Evolutionary conservation across 2,797 vertebrate species (phyloP), one percentile per base, ranked within the genome.

Genomic region (Percopsis omiscomaycus): DNA sequence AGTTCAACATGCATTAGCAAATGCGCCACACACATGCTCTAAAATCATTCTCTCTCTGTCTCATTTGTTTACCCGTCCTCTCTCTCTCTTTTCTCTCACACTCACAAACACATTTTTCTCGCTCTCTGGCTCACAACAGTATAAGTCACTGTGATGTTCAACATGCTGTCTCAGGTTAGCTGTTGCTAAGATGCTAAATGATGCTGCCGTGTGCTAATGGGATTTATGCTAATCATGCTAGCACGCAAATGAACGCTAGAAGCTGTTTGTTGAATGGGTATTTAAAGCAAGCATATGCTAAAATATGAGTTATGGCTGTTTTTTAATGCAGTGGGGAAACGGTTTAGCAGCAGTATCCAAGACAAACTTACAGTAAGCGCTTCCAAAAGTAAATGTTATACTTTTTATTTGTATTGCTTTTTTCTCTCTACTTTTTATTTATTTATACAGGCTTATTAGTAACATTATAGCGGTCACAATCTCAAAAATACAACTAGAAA

Each of bases 131-230:
- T 37, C 32, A 37, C 32, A 37, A 15, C 68, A 51, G 52, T 62
- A 69, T 60, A 53, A 68, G 64, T 82, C 59, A 14, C 82, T 61
- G 42, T 73, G 56, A 78, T 61, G 51, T 64, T 66, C 49, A 53
- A 50, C 78, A 66, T 68, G 52, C 69, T 60, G 76, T 75, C 71
- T 64, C 76, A 61, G 73, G 74, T 65, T 68, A 66, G 71, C 75
- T 58, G 57, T 75, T 77, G 66, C 68, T 69, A 68, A 80, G 74
- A 81, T 79, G 78, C 68, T 80, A 84, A 88, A 84, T 71, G 70
- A 85, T 73, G 67, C 73, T 65, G 54, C 53, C 52, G 69, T 62
- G 51, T 53, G 10, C 79, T 75, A 80, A 87, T 83, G 76, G 66
- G 65, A 80, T 81, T 75, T 75, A 78, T 78, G 67, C 65, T 55